Conservation (phyloP, 2,888 invertebrate species). For the Drosophila merina region DNA sequence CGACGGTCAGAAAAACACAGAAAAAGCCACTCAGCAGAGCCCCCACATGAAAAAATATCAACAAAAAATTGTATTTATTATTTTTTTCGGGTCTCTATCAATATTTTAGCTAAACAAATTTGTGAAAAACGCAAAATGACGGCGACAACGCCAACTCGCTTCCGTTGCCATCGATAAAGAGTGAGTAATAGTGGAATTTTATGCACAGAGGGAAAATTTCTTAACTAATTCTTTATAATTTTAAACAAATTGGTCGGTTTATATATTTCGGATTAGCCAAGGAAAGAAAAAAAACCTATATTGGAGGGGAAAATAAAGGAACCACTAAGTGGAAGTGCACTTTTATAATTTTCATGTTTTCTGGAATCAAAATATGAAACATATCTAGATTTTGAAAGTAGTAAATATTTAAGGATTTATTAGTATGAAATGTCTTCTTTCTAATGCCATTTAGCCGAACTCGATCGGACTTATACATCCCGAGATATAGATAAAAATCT, state of each 20-base stretch:
- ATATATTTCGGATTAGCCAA: background rate
- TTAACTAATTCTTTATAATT: background rate
- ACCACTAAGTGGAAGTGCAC: too few species aligned
- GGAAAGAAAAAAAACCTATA: too few species aligned
- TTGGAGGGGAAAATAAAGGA: too few species aligned
- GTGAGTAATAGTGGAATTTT: constrained; percentile 16
- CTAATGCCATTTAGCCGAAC: too few species aligned
- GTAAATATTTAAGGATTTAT: too few species aligned
- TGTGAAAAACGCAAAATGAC: constrained; percentile 53
- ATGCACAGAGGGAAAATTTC: constrained; percentile 14
- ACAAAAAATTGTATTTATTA: constrained; percentile 42
- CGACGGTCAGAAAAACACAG: constrained; percentile 14
- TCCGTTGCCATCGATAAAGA: constrained; percentile 46
- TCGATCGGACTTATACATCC: too few species aligned
- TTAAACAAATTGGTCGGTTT: background rate
- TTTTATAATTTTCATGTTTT: too few species aligned
- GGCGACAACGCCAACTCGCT: constrained; percentile 62
- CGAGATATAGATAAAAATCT: too few species aligned
- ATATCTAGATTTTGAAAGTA: too few species aligned
- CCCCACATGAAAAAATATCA: constrained; percentile 52
- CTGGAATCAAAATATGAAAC: too few species aligned
- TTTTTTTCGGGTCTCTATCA: constrained; percentile 28
- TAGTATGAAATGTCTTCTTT: too few species aligned
- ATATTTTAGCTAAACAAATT: constrained; percentile 60
- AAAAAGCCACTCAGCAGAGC: constrained; percentile 18